phyloP scores from a whole-genome alignment of 1,140 invertebrate species.

The Zophobas atratus region DNA sequence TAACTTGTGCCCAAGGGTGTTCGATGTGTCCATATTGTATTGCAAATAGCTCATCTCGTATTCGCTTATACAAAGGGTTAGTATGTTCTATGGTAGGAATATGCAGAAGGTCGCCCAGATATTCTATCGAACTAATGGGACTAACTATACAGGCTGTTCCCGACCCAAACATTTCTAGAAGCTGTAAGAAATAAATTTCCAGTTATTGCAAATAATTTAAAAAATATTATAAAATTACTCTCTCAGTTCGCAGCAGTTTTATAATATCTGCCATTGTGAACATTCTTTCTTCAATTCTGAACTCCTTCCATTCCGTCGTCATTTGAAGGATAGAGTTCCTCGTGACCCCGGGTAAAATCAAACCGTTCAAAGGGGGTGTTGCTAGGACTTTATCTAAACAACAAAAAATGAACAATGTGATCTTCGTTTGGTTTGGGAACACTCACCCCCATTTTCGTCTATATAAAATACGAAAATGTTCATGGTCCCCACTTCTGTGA shows the following conservation, averaged over 20 bases:
- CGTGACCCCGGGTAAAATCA: constrained; percentile 96
- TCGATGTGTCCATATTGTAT: constrained; percentile 90
- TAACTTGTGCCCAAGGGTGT: constrained; percentile 82
- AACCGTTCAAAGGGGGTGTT: constrained; percentile 92
- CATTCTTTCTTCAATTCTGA: constrained; percentile 86
- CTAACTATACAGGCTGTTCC: constrained; percentile 96
- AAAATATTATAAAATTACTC: constrained; percentile 76
- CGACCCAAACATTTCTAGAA: constrained; percentile 94
- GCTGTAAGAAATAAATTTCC: constrained; percentile 70
- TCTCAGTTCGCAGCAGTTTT: constrained; percentile 82
- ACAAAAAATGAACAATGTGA: constrained; percentile 28
- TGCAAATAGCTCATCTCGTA: constrained; percentile 82
- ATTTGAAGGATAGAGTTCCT: constrained; percentile 90
- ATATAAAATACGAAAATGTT: constrained; percentile 95
- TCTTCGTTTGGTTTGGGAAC: background rate
- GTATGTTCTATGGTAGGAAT: constrained; percentile 85
- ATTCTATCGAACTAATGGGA: constrained; percentile 88
- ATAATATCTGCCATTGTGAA: constrained; percentile 92
- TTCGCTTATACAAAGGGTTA: constrained; percentile 77
- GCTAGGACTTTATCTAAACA: constrained; percentile 89
- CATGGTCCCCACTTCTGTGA: constrained; percentile 99
- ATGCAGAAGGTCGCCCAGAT: constrained; percentile 75
- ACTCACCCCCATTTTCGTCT: constrained; percentile 91
- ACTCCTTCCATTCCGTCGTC: constrained; percentile 87
- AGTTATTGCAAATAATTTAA: constrained; percentile 16